Evolutionary conservation across 2,888 invertebrate genomes (phyloP), one percentile per base, ranked within the genome.

Genomic region (Cheilosia soror): DNA sequence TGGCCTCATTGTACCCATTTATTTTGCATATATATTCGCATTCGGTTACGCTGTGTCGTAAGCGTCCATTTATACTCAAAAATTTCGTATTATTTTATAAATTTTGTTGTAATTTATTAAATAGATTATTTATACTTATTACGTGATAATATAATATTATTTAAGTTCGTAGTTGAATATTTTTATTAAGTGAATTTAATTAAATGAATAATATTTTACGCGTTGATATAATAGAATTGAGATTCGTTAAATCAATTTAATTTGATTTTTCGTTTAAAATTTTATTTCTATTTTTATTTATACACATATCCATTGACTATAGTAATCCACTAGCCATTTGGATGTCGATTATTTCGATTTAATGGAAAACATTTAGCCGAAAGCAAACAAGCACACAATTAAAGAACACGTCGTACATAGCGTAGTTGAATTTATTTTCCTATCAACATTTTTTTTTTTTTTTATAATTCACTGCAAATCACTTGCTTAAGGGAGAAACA

Each of bases 1-100:
- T 92, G 92, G 92, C 92, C 92, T 92, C 92, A 92, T 92, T 92
- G 92, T 92, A 92, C 92, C 92, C 92, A 92, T 92, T 92, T 92
- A 92, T 92, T 92, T 92, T 91, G 91, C 92, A 92, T 92, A 91
- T 92, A 91, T 90, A 91, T 91, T 91, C 91, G 92, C 92, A 92
- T 92, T 92, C 92, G 92, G 91, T 91, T 92, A 92, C 91, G 91
- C 90, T 91, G 88, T 89, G 87, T 89, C 89, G 89, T 89, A 89
- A 89, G 89, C 90, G 90, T 90, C 89, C 91, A 91, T 90, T 89
- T 88, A 89, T 84, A 69, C 68, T 51, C 60, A 76, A 71, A 72
- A 25, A 53, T 47, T 9, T 58, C 65, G n/a, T 29, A 71, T 71
- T 71, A 25, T 51, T 27, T 58, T 33, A 20, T 0, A 20, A 20